phyloP scores from a whole-genome alignment of 2,797 vertebrate genomes.

The Megaceryle alcyon region DNA sequence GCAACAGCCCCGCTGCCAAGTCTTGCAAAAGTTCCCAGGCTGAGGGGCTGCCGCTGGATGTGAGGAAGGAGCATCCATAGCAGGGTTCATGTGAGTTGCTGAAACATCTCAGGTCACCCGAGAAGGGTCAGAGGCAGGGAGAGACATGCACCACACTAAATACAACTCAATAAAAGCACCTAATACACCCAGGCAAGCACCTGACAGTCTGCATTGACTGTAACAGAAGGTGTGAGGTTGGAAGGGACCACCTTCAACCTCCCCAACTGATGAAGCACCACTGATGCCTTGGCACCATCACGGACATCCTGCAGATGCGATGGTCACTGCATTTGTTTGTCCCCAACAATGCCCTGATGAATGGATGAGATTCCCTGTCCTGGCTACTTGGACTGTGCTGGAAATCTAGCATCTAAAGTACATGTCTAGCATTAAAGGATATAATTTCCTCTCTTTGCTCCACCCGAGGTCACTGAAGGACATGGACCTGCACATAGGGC shows the following conservation, averaged over 20 bases:
- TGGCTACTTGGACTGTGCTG: background rate
- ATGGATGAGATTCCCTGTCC: background rate
- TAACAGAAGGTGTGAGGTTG: background rate
- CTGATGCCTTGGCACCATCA: background rate
- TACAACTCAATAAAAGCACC: background rate
- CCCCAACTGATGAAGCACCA: rapidly evolving
- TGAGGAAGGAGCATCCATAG: background rate
- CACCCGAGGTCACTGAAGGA: background rate
- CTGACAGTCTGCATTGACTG: rapidly evolving
- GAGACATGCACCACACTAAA: rapidly evolving
- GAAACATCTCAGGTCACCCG: background rate
- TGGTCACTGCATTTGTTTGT: rapidly evolving
- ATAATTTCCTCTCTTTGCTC: background rate
- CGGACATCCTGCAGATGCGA: background rate
- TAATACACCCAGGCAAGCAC: background rate
- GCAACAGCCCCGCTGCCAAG: slow-evolving; percentile 36
- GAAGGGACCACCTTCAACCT: background rate
- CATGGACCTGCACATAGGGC: rapidly evolving
- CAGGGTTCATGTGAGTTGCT: background rate
- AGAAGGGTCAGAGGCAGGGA: background rate
- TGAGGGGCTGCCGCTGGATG: background rate
- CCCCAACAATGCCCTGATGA: background rate
- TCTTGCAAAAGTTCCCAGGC: slow-evolving; percentile 70
- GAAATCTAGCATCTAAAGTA: background rate
- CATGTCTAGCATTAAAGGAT: background rate